A percentile compares a stretch with the other conserved stretches of the same genome.
phyloP scores from a whole-genome alignment of 2,797 vertebrate genomes.

The Buceros bicornis region DNA sequence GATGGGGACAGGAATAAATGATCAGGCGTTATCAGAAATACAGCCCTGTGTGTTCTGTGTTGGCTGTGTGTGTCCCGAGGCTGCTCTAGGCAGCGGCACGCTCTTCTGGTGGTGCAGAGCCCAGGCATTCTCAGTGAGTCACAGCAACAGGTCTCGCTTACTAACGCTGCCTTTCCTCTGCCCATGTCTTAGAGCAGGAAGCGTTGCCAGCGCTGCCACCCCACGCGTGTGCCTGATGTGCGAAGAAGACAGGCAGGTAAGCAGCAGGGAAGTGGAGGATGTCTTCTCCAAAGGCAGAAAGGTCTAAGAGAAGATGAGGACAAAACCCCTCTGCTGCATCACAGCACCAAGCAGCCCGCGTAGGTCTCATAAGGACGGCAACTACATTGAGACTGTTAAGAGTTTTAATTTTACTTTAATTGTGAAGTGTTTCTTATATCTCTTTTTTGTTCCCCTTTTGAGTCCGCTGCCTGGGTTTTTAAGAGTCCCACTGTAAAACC shows the following conservation, averaged over 20 bases:
- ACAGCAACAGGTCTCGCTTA: not conserved
- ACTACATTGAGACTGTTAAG: not conserved
- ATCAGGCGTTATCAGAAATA: not conserved
- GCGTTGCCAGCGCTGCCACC: not conserved
- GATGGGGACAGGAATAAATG: not conserved
- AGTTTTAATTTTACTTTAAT: not conserved
- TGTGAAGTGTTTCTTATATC: not conserved
- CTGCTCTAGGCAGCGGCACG: not conserved
- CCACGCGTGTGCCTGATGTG: conserved; percentile 13
- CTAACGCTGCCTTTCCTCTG: not conserved
- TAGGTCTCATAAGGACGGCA: not conserved
- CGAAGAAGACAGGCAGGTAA: conserved; percentile 51
- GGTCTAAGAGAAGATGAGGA: not conserved
- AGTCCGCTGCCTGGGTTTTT: not conserved
- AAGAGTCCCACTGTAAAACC: not conserved
- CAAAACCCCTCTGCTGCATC: not conserved
- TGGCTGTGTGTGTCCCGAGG: rapidly evolving
- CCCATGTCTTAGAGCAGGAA: conserved; percentile 29
- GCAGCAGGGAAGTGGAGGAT: rapidly evolving
- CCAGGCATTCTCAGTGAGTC: not conserved
- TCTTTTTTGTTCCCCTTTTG: not conserved
- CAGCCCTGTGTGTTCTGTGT: rapidly evolving
- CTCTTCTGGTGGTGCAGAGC: not conserved
- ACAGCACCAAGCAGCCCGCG: not conserved
- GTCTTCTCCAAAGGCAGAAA: not conserved